Conservation (phyloP, 2,797 vertebrate genomes). For the Brotula barbata region DNA sequence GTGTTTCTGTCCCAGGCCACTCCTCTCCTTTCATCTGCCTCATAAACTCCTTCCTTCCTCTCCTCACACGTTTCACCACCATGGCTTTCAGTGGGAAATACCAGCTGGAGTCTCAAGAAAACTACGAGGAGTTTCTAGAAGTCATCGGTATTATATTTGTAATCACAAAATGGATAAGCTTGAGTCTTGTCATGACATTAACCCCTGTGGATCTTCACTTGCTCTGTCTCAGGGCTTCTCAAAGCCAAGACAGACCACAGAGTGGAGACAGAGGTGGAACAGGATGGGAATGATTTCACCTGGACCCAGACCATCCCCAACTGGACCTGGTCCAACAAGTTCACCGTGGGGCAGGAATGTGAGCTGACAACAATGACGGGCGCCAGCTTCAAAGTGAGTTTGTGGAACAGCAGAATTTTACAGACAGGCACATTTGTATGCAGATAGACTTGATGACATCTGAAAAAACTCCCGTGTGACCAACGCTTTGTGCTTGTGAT, state of each 20-base stretch:
- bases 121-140: slow-evolving; percentile 87
- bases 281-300: slow-evolving; percentile 85
- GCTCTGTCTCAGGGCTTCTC: slow-evolving; percentile 62
- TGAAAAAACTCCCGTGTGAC: too few relatives aligned
- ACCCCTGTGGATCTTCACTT: not conserved
- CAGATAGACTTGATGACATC: too few relatives aligned
- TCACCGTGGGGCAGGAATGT: slow-evolving; percentile 83
- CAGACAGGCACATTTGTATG: too few relatives aligned
- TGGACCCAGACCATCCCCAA: slow-evolving; percentile 85
- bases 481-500: slow-evolving; percentile 18
- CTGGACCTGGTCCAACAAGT: slow-evolving; percentile 81
- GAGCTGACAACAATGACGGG: slow-evolving; percentile 85
- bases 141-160: slow-evolving; percentile 75
- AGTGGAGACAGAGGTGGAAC: slow-evolving; percentile 84
- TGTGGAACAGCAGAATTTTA: too few relatives aligned
- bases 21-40: slow-evolving; percentile 45
- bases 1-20: slow-evolving; percentile 28
- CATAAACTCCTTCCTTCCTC: slow-evolving; percentile 6
- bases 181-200: not conserved
- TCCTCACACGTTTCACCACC: slow-evolving; percentile 33
- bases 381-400: slow-evolving; percentile 84
- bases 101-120: slow-evolving; percentile 87
- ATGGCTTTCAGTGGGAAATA: slow-evolving; percentile 92
- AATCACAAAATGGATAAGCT: not conserved
- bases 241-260: slow-evolving; percentile 83